Base-by-base conservation (phyloP, 2,888 invertebrate species). In the Caenorhabditis uteleia region DNA sequence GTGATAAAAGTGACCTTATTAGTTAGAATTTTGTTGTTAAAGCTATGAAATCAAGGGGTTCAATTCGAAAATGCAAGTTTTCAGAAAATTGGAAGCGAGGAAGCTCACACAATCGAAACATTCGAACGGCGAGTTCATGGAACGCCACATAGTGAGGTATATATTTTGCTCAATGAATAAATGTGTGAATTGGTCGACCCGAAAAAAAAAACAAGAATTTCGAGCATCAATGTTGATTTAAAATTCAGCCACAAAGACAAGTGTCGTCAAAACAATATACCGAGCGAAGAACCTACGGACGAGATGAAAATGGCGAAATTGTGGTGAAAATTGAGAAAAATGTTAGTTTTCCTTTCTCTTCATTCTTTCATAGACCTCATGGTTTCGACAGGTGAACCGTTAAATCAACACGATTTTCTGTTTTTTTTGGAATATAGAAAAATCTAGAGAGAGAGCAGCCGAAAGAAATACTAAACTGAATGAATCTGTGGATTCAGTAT, bases 231-330 rank as follows among this genome's bases (percentile, higher is more conserved):
- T 16, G 2, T 16, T 27, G 16, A 16, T 16, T 29, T 43, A 25
- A 47, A 33, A 68, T 76, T 25, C 56, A 80, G 78, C 78, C 79
- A 12, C 71, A 70, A 54, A 74, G 77, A 29, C 73, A 78, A 68
- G 66, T 74, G 21, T 76, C 76, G 5, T 68, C 70, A 26, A 77
- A 80, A 49, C 73, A 75, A 40, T 80, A 75, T 57, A 80, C 78
- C 26, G 80, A 80, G 50, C 49, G 80, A 45, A 60, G 77, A 27
- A 80, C 78, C 6, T 80, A 75, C 39, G 80, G 80, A 26, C 49
- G 74, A 18, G 80, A 80, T 47, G 77, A 80, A 57, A 80, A 80
- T 49, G 80, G 80, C 20, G 79, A 80, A 26, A 66, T 80, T 42
- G 77, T 78, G 12, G 79, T 80, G 56, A 77, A 75, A 57, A 77